A percentile compares a stretch with the other conserved stretches of the same genome.
Evolutionary conservation across 2,113 vertebrate species (phyloP).

Genomic region (Entelurus aequoreus): DNA sequence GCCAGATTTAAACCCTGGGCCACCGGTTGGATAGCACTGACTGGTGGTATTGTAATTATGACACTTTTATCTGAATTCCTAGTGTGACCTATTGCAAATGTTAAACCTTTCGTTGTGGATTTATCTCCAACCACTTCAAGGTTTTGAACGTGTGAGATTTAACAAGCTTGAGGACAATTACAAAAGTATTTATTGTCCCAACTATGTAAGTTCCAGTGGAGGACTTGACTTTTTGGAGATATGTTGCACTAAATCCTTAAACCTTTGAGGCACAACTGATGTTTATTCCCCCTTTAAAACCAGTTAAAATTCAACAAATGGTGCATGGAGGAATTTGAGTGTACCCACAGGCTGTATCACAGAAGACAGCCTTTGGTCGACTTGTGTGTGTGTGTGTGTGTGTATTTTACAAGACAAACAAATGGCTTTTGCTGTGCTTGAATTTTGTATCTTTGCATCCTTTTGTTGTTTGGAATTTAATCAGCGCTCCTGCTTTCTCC

Average conservation of each 20-base stretch:
- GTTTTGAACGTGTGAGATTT: no score
- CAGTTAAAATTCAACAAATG: slow-evolving; percentile 27
- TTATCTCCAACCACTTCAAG: no score
- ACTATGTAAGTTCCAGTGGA: not conserved
- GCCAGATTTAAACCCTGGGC: no score
- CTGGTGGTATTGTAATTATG: no score
- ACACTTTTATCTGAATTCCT: no score
- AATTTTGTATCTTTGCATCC: slow-evolving; percentile 77
- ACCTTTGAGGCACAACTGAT: not conserved
- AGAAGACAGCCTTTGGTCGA: slow-evolving; percentile 52
- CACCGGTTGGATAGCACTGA: no score
- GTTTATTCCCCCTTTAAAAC: slow-evolving; percentile 20
- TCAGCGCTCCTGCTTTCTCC: slow-evolving; percentile 44
- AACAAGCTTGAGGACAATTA: no score
- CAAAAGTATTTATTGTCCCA: not conserved
- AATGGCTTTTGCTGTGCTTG: slow-evolving; percentile 74
- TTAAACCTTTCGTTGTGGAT: no score
- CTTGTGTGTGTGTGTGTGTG: slow-evolving; percentile 46
- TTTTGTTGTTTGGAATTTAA: slow-evolving; percentile 51
- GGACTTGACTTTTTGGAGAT: slow-evolving; percentile 2
- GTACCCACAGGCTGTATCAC: slow-evolving; percentile 58
- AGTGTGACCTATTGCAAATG: no score
- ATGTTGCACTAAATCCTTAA: slow-evolving; percentile 1
- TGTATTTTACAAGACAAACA: slow-evolving; percentile 75
- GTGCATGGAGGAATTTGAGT: slow-evolving; percentile 31